Conservation (phyloP, 2,797 vertebrate species). For the Potorous gilbertii region DNA sequence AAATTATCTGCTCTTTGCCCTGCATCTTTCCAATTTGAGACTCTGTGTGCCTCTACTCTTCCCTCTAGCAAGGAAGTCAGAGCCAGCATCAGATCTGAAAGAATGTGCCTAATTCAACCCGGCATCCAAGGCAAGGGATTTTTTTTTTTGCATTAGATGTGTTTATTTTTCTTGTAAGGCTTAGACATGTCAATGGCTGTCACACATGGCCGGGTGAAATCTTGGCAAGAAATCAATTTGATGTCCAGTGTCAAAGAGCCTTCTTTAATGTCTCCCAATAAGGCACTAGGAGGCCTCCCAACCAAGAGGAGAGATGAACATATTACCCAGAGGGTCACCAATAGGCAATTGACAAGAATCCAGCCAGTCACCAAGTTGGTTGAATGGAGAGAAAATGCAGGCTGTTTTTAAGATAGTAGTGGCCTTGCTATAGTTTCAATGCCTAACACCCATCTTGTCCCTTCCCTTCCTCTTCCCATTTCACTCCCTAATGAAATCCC, state of each 20-base stretch:
- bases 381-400: constrained; percentile 30
- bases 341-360: constrained; percentile 64
- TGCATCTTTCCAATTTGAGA: constrained; percentile 77
- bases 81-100: constrained; percentile 78
- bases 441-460: not conserved
- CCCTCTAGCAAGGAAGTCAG: constrained; percentile 72
- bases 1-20: constrained; percentile 60
- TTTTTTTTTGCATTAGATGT: constrained; percentile 76
- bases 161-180: constrained; percentile 85
- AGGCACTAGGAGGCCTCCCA: constrained; percentile 71
- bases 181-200: constrained; percentile 84
- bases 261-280: constrained; percentile 82
- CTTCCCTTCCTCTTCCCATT: not conserved
- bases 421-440: constrained; percentile 1
- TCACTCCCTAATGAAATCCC: not conserved
- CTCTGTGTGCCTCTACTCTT: constrained; percentile 55
- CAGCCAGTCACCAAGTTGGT: constrained; percentile 40
- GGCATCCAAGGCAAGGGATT: constrained; percentile 82
- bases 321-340: constrained; percentile 76
- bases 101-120: constrained; percentile 83
- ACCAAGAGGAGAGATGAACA: constrained; percentile 73
- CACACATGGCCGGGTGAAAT: constrained; percentile 84
- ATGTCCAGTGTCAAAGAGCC: constrained; percentile 81
- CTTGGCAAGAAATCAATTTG: constrained; percentile 87
- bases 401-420: not conserved